These are phyloP conservation scores for Thymelicus lineola DNA, from an alignment of 2,888 invertebrate species.

Conservation along the genomic window DNA sequence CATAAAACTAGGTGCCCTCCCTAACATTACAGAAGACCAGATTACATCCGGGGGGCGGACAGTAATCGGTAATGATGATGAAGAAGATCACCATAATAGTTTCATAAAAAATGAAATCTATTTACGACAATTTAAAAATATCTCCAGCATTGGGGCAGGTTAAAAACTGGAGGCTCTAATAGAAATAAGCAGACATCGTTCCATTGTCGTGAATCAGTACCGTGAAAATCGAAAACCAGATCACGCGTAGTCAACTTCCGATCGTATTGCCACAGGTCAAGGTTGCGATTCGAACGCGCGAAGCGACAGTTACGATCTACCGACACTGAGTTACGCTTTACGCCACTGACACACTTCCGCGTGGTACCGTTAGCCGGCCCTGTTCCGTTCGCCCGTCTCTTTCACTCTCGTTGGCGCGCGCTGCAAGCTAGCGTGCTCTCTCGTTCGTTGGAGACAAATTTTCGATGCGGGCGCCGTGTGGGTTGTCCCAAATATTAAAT, in stretches of 20 bases:
- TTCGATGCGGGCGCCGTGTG: conserved; percentile 82
- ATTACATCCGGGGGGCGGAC: too few species aligned
- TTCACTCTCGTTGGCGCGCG: conserved; percentile 74
- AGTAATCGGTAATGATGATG: not conserved
- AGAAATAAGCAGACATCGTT: conserved; percentile 70
- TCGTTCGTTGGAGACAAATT: conserved; percentile 80
- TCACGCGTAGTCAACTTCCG: conserved; percentile 53
- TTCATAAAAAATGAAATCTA: not conserved
- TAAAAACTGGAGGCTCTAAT: conserved; percentile 67
- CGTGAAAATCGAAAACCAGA: conserved; percentile 83
- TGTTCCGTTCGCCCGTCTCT: conserved; percentile 69
- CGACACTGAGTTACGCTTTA: conserved; percentile 61
- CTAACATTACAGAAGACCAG: too few species aligned
- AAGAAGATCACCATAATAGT: not conserved
- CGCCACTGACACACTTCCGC: conserved; percentile 85
- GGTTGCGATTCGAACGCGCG: conserved; percentile 65
- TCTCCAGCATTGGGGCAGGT: conserved; percentile 79
- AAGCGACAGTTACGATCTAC: conserved; percentile 64
- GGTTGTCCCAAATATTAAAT: conserved; percentile 80
- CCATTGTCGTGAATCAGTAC: conserved; percentile 79
- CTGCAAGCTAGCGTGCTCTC: conserved; percentile 54
- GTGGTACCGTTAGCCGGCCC: conserved; percentile 83
- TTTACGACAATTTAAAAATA: conserved; percentile 27
- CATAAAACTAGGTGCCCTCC: too few species aligned
- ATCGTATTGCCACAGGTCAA: conserved; percentile 66